These are phyloP conservation scores for Reticulitermes speratus DNA, from an alignment of 1,140 invertebrate species.

Conservation along the genomic window DNA sequence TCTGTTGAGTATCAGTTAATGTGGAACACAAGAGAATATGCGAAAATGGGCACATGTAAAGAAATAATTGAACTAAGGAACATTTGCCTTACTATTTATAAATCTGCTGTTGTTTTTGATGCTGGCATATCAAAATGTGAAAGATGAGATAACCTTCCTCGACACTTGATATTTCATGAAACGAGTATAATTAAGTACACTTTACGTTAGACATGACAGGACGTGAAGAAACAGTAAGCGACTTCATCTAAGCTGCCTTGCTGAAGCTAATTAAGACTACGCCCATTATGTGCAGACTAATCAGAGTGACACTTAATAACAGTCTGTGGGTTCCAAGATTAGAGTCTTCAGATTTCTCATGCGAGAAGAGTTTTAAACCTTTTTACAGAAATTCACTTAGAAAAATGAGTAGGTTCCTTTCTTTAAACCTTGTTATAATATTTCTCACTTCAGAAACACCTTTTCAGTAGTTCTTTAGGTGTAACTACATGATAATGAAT, in stretches of 20 bases:
- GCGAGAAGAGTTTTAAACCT: background rate
- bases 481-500: too few relatives aligned
- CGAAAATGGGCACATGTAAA: too few relatives aligned
- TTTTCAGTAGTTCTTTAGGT: too few relatives aligned
- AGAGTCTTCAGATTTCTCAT: background rate
- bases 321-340: background rate
- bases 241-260: background rate
- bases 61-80: too few relatives aligned
- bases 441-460: too few relatives aligned
- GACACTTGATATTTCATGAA: background rate
- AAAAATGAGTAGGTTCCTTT: background rate
- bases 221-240: background rate
- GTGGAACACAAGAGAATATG: too few relatives aligned
- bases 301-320: constrained; percentile 12
- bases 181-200: background rate
- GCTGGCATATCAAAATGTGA: background rate
- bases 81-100: too few relatives aligned
- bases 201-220: background rate
- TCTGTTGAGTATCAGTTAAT: too few relatives aligned
- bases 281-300: constrained; percentile 5
- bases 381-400: background rate
- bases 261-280: background rate
- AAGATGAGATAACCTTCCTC: background rate
- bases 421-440: too few relatives aligned
- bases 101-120: too few relatives aligned